phyloP scores from a whole-genome alignment of 2,797 vertebrate genomes.

The Prionace glauca region DNA sequence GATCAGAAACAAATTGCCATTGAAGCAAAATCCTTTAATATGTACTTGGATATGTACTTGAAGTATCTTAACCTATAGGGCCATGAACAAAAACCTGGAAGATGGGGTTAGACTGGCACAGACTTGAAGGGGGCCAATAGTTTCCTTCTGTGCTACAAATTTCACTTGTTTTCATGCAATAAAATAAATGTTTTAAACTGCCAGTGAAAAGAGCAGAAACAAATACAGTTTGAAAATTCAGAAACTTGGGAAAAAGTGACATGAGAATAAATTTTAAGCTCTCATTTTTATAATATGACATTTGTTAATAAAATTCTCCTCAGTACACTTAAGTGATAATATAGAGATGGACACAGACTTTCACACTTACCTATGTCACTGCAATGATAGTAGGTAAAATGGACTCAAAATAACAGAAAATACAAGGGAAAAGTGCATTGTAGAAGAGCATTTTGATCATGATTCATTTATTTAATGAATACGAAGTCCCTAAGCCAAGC shows the following conservation, averaged over 20 bases:
- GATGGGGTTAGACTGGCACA: neutral
- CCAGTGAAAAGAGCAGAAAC: neutral
- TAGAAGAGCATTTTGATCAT: neutral
- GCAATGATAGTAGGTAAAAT: neutral
- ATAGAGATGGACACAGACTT: neutral
- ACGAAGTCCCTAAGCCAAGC: too few relatives aligned
- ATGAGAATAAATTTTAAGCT: neutral
- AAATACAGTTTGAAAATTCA: neutral
- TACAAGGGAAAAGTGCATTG: neutral
- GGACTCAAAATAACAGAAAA: neutral
- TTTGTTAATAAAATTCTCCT: neutral
- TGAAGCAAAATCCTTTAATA: too few relatives aligned
- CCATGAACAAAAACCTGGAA: too few relatives aligned
- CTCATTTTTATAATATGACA: neutral
- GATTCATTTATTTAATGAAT: neutral
- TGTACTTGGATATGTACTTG: too few relatives aligned
- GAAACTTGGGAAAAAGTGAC: neutral
- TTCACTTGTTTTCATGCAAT: neutral
- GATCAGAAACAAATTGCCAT: too few relatives aligned
- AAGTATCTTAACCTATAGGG: too few relatives aligned
- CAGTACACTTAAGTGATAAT: neutral
- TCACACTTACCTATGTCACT: neutral
- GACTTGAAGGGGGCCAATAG: neutral
- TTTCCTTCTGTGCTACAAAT: neutral
- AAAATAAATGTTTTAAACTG: neutral